Percentiles rank a stretch among this genome's conserved stretches.
Evolutionary conservation across 2,888 invertebrate species (phyloP).

Genomic region (Drosophila lutescens): DNA sequence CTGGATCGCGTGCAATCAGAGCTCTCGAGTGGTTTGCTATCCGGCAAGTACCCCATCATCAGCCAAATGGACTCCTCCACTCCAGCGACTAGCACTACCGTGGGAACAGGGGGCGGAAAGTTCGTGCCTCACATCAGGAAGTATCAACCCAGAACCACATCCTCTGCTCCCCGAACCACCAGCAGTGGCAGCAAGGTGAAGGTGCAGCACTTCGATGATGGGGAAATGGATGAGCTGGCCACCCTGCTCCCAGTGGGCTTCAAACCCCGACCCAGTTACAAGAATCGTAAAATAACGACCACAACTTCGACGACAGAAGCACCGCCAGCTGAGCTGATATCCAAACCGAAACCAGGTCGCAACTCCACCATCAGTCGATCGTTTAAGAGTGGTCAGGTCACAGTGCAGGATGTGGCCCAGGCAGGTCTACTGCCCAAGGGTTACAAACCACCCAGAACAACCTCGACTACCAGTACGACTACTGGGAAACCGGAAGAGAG

Average conservation of each 20-base stretch:
- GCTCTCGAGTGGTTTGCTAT: conserved; percentile 90
- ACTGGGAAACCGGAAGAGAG: conserved; percentile 42
- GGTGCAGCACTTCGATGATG: conserved; percentile 79
- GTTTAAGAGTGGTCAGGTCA: conserved; percentile 86
- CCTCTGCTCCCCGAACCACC: conserved; percentile 83
- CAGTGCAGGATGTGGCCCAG: conserved; percentile 86
- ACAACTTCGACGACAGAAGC: conserved; percentile 70
- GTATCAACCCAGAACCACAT: conserved; percentile 86
- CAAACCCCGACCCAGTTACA: conserved; percentile 66
- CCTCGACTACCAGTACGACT: conserved; percentile 52
- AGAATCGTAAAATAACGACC: conserved; percentile 84
- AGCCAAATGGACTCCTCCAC: conserved; percentile 86
- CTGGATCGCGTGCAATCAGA: conserved; percentile 93
- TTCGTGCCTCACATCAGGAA: conserved; percentile 88
- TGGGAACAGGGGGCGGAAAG: conserved; percentile 68
- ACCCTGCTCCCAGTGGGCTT: conserved; percentile 88
- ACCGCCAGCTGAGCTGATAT: conserved; percentile 27
- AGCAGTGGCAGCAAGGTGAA: conserved; percentile 83
- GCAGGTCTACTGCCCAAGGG: conserved; percentile 86
- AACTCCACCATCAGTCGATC: conserved; percentile 84
- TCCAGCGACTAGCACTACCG: conserved; percentile 82
- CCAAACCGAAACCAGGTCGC: conserved; percentile 74
- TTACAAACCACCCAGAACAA: conserved; percentile 85
- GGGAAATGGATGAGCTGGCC: conserved; percentile 86
- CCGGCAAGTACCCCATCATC: conserved; percentile 89